Evolutionary conservation across 1,140 invertebrate species (phyloP), one percentile per base, ranked within the genome.

Genomic region (Aplysia californica): DNA sequence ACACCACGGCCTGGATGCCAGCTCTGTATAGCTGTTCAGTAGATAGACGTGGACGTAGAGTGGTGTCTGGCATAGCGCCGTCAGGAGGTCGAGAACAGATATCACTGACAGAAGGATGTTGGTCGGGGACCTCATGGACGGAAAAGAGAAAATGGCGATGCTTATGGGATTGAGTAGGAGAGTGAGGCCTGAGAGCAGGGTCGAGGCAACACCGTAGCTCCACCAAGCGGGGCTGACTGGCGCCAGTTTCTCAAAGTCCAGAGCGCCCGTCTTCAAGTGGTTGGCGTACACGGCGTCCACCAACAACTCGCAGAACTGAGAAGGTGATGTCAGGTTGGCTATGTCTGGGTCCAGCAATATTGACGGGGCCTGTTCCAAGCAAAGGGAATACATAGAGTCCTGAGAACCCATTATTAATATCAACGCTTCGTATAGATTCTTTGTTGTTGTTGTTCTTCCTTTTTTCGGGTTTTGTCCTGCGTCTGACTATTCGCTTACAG

Each of bases 61-160:
- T 2, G 69, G 69, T 21, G 31, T 26, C 31, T 58, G 41, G 31
- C 1, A 35, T 20, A 71, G 5, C 10, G 44, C 55, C 1, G 69
- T 71, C 3, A 71, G 50, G 31, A 71, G 29, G 38, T 71, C 69
- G 6, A 71, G 50, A 36, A 6, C 69, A 33, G 69, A 50, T 10
- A 71, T 58, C 15, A 10, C 23, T 33, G 26, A 21, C 26, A 71
- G 69, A 1, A 71, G 26, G 1, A 35, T 3, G 44, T 56, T 55
- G 50, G 69, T 71, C 0, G 69, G 69, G 15, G 69, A 71, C 15
- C 69, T 41, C 10, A 33, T 33, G 5, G 44, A 44, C 3, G 20
- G 21, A 21, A 23, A 26, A 26, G 50, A 10, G 50, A 71, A 71
- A 10, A 71, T 35, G 26, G 10, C 3, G 21, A 71, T 58, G 38